These are phyloP conservation scores for Stenoptilia bipunctidactyla DNA, from an alignment of 2,888 invertebrate genomes.

Conservation along the genomic window DNA sequence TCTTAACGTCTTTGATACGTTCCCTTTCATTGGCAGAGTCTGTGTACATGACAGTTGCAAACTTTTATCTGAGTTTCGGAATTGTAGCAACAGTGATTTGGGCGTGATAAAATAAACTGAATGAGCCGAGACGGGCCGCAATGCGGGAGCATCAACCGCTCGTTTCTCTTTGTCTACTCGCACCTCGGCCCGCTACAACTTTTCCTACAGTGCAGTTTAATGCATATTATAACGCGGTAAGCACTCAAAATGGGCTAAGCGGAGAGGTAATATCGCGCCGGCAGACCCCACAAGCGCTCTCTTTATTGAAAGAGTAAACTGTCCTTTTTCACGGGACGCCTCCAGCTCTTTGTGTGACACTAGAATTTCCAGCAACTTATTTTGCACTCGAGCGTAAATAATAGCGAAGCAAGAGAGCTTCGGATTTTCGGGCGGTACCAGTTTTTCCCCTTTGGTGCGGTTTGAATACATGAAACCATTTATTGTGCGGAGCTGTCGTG, in stretches of 20 bases:
- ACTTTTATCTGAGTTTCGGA: not conserved
- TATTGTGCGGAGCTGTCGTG: conserved; percentile 27
- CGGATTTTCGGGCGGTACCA: conserved; percentile 39
- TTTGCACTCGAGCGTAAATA: conserved; percentile 51
- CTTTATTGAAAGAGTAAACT: conserved; percentile 67
- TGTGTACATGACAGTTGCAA: conserved; percentile 42
- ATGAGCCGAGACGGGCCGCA: conserved; percentile 51
- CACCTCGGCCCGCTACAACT: conserved; percentile 45
- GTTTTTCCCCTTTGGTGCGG: conserved; percentile 32
- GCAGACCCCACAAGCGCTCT: conserved; percentile 39
- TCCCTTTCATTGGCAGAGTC: conserved; percentile 56
- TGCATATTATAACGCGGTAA: conserved; percentile 66
- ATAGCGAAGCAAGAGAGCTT: conserved; percentile 43
- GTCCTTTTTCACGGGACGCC: conserved; percentile 61
- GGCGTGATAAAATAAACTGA: conserved; percentile 62
- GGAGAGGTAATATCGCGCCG: conserved; percentile 47
- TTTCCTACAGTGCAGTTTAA: conserved; percentile 55
- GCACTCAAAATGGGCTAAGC: conserved; percentile 54
- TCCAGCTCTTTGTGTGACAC: conserved; percentile 49
- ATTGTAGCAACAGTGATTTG: conserved; percentile 60
- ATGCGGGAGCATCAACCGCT: conserved; percentile 61
- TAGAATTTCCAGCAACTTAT: conserved; percentile 55
- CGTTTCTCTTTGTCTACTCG: conserved; percentile 63
- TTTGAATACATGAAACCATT: conserved; percentile 34
- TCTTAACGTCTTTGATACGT: conserved; percentile 68